Percentiles rank a stretch among this genome's conserved stretches.
Conservation (phyloP, 2,888 invertebrate species). For the Bellardia pandia region DNA sequence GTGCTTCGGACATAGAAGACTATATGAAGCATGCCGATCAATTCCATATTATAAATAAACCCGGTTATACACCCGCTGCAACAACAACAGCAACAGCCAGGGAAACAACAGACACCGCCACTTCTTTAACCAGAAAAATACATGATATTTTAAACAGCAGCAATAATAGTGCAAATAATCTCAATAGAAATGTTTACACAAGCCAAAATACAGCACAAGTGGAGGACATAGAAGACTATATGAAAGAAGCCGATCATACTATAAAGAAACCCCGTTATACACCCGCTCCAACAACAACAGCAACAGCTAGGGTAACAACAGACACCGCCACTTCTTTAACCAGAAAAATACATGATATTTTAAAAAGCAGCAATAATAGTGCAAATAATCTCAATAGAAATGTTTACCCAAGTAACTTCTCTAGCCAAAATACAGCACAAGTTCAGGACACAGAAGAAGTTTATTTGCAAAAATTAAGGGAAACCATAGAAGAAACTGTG, state of each 20-base stretch:
- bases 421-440: not conserved
- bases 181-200: not conserved
- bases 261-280: slow-evolving; percentile 57
- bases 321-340: slow-evolving; percentile 67
- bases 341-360: slow-evolving; percentile 77
- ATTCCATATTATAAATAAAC: slow-evolving; percentile 74
- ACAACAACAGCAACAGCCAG: not conserved
- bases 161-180: slow-evolving; percentile 1
- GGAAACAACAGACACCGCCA: slow-evolving; percentile 32
- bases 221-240: slow-evolving; percentile 76
- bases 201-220: not conserved
- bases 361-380: slow-evolving; percentile 55
- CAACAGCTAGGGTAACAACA: not conserved
- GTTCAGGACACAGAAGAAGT: slow-evolving; percentile 54
- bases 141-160: slow-evolving; percentile 74
- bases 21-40: slow-evolving; percentile 78
- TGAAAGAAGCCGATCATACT: slow-evolving; percentile 77
- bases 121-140: slow-evolving; percentile 76
- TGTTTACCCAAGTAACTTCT: not conserved
- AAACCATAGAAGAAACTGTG: slow-evolving; percentile 75
- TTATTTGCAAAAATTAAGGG: slow-evolving; percentile 73
- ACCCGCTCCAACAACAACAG: not conserved
- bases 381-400: not conserved
- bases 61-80: not conserved
- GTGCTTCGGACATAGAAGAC: slow-evolving; percentile 75